Evolutionary conservation across 2,113 vertebrate species (phyloP), one percentile per base, ranked within the genome.

Genomic region (Paradisaea rubra): DNA sequence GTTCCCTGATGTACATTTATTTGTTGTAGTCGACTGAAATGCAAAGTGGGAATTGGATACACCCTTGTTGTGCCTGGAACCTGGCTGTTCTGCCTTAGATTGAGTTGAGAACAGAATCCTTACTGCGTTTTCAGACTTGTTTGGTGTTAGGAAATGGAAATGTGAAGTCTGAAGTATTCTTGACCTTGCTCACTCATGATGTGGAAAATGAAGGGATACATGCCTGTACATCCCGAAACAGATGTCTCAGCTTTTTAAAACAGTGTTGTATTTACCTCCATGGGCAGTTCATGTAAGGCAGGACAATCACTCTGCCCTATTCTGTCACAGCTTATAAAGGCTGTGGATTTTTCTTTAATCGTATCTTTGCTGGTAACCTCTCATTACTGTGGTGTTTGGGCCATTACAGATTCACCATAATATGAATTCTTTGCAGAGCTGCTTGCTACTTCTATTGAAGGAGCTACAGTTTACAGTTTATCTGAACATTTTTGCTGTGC

Each of bases 261-360:
- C 2, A 49, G 4, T 47, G 7, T 24, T 53, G 2, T 49, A 4
- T 45, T 64, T 49, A 25, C 10, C 11, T 60, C 18, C 18, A 16
- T 5, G 6, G 20, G 9, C 10, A 70, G 18, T 13, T 69, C 2
- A 1, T 47, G 19, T 1, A 2, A 79, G 15, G 31, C 9, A 42
- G 50, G 27, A 52, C 10, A 60, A 20, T 10, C 9, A 15, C 3
- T 61, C 37, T 9, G 2, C 4, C 10, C 10, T 50, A 11, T 37
- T 73, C 5, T 47, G 4, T 37, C 10, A 66, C 2, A 45, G 12
- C 0, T 70, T 56, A 13, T 17, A 35, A 54, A 73, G 31, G 5
- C 18, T n/a, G 6, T 21, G 5, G 1, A 8, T 39, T 88, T 86
- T 47, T 61, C 18, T 70, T 88, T 35, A 61, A 15, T 73, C 8